These are phyloP conservation scores for Sisor rabdophorus DNA, from an alignment of 2,113 vertebrate genomes.

Conservation along the genomic window DNA sequence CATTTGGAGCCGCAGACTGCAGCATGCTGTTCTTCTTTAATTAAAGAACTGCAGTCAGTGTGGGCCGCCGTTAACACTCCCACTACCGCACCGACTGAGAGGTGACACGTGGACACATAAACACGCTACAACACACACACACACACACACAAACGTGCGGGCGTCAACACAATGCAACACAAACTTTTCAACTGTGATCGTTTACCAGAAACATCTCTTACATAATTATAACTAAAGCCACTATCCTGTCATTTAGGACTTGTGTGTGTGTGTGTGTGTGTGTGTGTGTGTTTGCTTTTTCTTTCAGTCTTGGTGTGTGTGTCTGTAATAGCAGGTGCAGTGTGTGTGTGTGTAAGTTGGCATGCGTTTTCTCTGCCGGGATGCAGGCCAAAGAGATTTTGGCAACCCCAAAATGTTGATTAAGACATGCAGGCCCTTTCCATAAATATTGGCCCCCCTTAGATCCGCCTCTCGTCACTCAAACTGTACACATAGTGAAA, in stretches of 20 bases:
- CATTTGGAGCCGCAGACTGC: constrained; percentile 86
- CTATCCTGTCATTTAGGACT: constrained; percentile 21
- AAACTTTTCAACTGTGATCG: constrained; percentile 16
- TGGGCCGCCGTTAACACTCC: constrained; percentile 54
- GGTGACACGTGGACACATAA: constrained; percentile 38
- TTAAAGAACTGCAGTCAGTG: constrained; percentile 83
- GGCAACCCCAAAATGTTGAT: constrained; percentile 78
- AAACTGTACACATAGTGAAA: not conserved
- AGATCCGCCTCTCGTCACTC: constrained; percentile 49
- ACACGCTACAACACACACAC: constrained; percentile 60
- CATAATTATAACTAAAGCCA: not conserved
- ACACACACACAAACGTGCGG: constrained; percentile 54
- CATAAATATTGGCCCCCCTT: constrained; percentile 81
- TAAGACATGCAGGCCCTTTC: constrained; percentile 88
- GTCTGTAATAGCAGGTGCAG: constrained; percentile 48
- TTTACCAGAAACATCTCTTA: constrained; percentile 37
- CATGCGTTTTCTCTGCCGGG: constrained; percentile 86
- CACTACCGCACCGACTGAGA: constrained; percentile 30
- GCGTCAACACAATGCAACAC: constrained; percentile 49
- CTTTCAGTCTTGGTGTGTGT: too few relatives aligned
- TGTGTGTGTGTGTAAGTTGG: constrained; percentile 74
- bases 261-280: constrained; percentile 51
- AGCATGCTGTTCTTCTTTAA: constrained; percentile 92
- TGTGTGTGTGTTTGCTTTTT: constrained; percentile 10
- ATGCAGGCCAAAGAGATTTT: constrained; percentile 75